These are phyloP conservation scores for Leuctra nigra DNA, from an alignment of 2,888 invertebrate species.

Conservation along the genomic window DNA sequence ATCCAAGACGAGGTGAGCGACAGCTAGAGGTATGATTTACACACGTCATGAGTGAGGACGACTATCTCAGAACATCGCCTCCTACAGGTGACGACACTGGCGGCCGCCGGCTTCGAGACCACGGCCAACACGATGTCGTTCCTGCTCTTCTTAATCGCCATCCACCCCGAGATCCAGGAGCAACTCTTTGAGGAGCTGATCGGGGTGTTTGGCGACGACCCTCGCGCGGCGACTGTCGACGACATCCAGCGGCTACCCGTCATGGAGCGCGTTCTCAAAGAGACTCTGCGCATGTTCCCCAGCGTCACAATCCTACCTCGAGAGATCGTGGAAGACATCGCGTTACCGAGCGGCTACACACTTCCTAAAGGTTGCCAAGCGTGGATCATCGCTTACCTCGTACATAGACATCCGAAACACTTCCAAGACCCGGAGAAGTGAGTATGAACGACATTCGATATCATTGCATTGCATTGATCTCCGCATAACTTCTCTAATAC, in stretches of 20 bases:
- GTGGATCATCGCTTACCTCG: neutral
- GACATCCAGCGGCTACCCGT: neutral
- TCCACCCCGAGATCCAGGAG: neutral
- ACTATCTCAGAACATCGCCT: no score
- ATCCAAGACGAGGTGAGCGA: neutral
- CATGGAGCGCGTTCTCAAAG: neutral
- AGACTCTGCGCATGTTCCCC: neutral
- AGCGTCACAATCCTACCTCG: neutral
- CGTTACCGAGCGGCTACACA: neutral
- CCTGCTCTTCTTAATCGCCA: neutral
- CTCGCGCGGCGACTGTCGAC: neutral
- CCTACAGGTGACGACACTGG: neutral
- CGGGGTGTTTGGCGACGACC: neutral
- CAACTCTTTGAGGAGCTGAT: neutral
- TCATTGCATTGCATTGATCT: neutral
- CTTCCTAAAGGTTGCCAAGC: neutral
- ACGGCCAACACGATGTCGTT: slow-evolving; percentile 1
- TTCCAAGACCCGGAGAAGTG: neutral
- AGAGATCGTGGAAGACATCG: neutral
- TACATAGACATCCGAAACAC: neutral
- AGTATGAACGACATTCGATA: neutral
- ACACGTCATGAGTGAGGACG: no score
- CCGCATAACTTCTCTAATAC: neutral
- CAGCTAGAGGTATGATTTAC: neutral
- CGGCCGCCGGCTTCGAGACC: neutral